Base-by-base conservation (phyloP, 2,888 invertebrate species). In the Chloroclysta siterata region DNA sequence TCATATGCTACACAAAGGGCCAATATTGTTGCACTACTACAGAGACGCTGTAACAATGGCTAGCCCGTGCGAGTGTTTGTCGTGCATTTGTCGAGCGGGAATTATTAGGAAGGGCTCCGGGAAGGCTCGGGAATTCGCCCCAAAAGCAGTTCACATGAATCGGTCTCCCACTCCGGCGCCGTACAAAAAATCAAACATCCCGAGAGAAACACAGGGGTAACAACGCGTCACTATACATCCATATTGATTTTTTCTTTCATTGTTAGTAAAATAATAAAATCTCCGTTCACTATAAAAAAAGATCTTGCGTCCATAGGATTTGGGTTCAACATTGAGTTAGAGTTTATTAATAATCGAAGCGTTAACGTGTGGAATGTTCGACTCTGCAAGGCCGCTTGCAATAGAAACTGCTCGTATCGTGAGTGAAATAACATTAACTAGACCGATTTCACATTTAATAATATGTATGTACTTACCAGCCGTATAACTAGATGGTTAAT, bases 201-300 rank as follows among this genome's bases (percentile, higher is more conserved):
- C 90, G 90, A 90, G 88, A 90, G 92, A 92, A 93, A 90, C 92
- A 92, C 91, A 92, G 91, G 93, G 93, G 93, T 92, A 89, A 90
- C 89, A 91, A 84, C 90, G 91, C 90, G 88, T 87, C 89, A 85
- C 89, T 88, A 82, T 85, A 84, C 87, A 79, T 87, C 85, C 89
- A 88, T 93, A 93, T 93, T 92, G 93, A 93, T 93, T 92, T 90
- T 92, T 91, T 91, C 84, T 86, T 80, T 88, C 87, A 89, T 92
- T 91, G 91, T 92, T 89, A 81, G 87, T 87, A 85, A 89, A 87
- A 92, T 89, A 90, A 90, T 90, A 88, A 87, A 90, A 88, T 88
- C 84, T 83, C 76, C 61, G 81, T 77, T 72, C 72, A 72, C 78
- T 82, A 83, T 87, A 85, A 89, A 90, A 85, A 90, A 88, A 86